Evolutionary conservation across 2,797 vertebrate genomes (phyloP).

Genomic region (Bufotes viridis): DNA sequence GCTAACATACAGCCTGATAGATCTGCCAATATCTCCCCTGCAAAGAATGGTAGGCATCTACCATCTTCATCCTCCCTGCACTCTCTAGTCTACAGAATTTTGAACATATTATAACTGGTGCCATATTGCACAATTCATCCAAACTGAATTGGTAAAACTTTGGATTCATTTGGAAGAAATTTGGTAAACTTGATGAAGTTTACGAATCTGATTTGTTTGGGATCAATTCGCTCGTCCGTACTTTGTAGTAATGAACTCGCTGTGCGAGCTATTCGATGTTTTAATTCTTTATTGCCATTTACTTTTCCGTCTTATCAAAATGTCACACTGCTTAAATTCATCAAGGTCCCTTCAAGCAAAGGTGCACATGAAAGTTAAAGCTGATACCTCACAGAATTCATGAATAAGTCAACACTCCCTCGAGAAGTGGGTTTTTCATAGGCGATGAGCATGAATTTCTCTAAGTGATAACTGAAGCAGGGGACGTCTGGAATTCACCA

Average conservation of each 20-base stretch:
- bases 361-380: constrained; percentile 16
- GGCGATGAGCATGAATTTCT: constrained; percentile 30
- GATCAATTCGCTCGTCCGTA: no score
- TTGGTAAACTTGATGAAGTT: no score
- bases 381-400: not conserved
- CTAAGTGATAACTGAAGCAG: constrained; percentile 34
- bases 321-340: not conserved
- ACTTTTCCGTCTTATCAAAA: not conserved
- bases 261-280: not conserved
- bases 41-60: no score
- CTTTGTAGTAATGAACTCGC: not conserved
- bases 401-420: constrained; percentile 17
- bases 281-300: not conserved
- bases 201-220: no score
- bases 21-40: no score
- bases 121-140: no score
- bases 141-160: no score
- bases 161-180: no score
- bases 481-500: constrained; percentile 33
- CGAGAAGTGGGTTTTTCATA: not conserved
- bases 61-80: no score
- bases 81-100: no score
- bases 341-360: not conserved
- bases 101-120: no score
- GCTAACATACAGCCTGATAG: no score